Evolutionary conservation across 2,888 invertebrate genomes (phyloP).

Genomic region (Lithophane socia): DNA sequence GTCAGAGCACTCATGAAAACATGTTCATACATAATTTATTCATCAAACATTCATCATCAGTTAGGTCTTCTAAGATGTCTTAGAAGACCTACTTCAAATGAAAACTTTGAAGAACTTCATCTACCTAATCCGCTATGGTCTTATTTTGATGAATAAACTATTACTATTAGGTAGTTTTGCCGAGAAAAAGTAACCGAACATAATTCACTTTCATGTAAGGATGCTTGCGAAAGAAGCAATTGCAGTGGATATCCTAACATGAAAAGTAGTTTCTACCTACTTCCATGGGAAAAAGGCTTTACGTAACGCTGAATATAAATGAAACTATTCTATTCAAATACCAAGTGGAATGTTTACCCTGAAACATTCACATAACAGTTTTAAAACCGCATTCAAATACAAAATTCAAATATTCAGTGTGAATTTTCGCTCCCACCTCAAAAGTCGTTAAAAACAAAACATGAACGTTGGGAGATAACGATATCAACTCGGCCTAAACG

Average conservation of each 20-base stretch:
- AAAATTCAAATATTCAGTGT: slow-evolving; percentile 44
- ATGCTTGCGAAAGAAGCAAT: not conserved
- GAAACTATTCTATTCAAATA: slow-evolving; percentile 35
- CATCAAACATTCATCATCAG: no score
- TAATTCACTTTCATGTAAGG: slow-evolving; percentile 6
- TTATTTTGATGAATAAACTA: no score
- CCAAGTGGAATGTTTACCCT: slow-evolving; percentile 55
- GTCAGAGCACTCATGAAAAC: not conserved
- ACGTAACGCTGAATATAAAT: slow-evolving; percentile 33
- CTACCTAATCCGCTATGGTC: no score
- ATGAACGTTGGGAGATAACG: slow-evolving; percentile 56
- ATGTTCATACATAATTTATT: no score
- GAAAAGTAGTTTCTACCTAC: not conserved
- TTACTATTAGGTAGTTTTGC: no score
- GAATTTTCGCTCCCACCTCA: slow-evolving; percentile 45
- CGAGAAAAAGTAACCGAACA: not conserved
- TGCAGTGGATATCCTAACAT: not conserved
- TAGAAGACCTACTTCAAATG: not conserved
- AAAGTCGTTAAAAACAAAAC: slow-evolving; percentile 60
- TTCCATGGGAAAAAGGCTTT: not conserved
- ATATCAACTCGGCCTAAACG: slow-evolving; percentile 59
- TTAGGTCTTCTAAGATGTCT: no score
- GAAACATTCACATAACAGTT: slow-evolving; percentile 41
- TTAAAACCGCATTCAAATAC: slow-evolving; percentile 41
- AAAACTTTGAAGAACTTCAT: not conserved